Evolutionary conservation across 2,888 invertebrate species (phyloP), one percentile per base, ranked within the genome.

Genomic region (Eledone cirrhosa): DNA sequence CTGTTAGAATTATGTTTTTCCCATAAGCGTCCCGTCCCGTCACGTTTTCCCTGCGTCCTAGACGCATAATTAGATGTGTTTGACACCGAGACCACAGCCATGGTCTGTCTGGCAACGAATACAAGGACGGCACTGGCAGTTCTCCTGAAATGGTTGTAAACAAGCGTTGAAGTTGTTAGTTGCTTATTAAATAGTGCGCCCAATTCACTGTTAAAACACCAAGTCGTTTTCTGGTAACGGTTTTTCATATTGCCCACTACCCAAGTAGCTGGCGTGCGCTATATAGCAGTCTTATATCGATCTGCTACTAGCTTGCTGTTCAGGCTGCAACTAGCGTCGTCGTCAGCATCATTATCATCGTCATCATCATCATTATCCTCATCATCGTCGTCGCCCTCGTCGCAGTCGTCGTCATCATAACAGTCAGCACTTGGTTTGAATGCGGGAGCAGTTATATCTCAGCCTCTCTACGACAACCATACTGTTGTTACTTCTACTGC

Each of bases 51-150:
- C 27, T 76, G 76, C 76, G 76, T 76, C 76, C 76, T 24, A 29
- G 76, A 76, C 48, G 48, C 47, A 41, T 72, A 72, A 48, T 76
- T 47, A 47, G 76, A 48, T 27, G 76, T 76, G 24, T 76, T 76
- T 24, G 76, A 76, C 76, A 76, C 76, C 27, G 76, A 76, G 27
- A 76, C 76, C 48, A 76, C 76, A 47, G 76, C 76, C 76, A 76
- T 76, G 76, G 47, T 47, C 41, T 76, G 48, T 76, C 41, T 47
- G 48, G 48, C 47, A 47, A 76, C 24, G 29, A 76, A 76, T 48
- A 29, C 76, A 47, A 48, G 48, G 76, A 47, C 48, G 76, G 47
- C 47, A 76, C 48, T 24, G 24, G 76, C 29, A 48, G 48, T 29
- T 47, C 48, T 41, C 76, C 76, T 41, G 48, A 31, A 72, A 31